These are phyloP conservation scores for Mormyrus hasselquistii DNA, from an alignment of 2,797 vertebrate genomes.

Conservation along the genomic window DNA sequence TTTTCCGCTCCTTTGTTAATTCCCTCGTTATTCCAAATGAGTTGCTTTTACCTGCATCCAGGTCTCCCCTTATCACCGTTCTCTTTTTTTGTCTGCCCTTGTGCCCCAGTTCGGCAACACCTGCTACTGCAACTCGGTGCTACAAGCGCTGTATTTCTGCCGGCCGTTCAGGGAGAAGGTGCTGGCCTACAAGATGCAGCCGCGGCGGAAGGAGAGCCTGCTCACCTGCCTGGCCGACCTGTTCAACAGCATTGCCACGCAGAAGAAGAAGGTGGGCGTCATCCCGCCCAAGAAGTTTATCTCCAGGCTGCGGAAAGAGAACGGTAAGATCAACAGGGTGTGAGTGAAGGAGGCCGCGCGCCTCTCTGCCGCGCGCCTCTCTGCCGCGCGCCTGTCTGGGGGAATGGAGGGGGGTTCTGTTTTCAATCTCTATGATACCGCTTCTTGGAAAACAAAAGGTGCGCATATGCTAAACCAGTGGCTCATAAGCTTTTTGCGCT, in stretches of 20 bases:
- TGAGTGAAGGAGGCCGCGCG: neutral
- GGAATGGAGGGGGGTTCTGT: neutral
- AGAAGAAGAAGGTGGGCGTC: constrained; percentile 92
- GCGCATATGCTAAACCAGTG: neutral
- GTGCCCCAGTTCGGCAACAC: constrained; percentile 81
- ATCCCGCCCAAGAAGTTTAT: constrained; percentile 92
- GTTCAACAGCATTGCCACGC: constrained; percentile 87
- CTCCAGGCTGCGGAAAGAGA: constrained; percentile 83
- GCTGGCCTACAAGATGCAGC: constrained; percentile 84
- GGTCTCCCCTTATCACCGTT: neutral
- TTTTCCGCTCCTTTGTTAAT: neutral
- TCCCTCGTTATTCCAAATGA: neutral
- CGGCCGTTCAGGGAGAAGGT: constrained; percentile 88
- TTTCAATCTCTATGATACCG: neutral
- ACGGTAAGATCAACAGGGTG: constrained; percentile 60
- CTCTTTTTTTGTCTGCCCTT: neutral
- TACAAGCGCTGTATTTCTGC: constrained; percentile 88
- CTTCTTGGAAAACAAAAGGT: neutral
- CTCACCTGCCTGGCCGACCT: constrained; percentile 85
- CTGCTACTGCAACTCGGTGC: constrained; percentile 91
- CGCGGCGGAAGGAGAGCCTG: constrained; percentile 80
- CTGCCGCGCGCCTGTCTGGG: no score
- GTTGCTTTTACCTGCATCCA: neutral
- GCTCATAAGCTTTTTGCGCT: no score
- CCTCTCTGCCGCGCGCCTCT: neutral